Conservation (phyloP, 2,797 vertebrate species). For the Megalops cyprinoides region DNA sequence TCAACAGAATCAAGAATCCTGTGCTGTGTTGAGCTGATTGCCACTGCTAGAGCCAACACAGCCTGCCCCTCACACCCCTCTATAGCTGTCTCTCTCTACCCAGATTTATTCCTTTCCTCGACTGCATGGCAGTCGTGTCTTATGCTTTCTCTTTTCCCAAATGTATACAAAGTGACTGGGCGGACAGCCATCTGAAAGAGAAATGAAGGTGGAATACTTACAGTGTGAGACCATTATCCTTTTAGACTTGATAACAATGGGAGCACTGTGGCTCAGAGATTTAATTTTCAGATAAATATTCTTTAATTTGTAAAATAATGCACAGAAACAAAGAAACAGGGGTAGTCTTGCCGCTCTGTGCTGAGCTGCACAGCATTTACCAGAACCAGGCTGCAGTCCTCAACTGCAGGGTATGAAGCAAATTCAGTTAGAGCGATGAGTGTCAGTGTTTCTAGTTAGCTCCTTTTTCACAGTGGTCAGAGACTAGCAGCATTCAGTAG, state of each 20-base stretch:
- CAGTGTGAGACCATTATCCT: background rate
- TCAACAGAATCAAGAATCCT: background rate
- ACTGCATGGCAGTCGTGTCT: background rate
- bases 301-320: background rate
- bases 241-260: background rate
- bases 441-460: too few relatives aligned
- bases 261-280: background rate
- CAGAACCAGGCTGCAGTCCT: too few relatives aligned
- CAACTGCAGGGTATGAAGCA: too few relatives aligned
- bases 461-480: too few relatives aligned
- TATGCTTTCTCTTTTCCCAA: background rate
- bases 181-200: background rate
- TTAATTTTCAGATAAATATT: slow-evolving; percentile 15
- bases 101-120: background rate
- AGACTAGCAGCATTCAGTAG: background rate
- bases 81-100: too few relatives aligned
- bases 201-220: background rate
- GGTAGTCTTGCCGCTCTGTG: background rate
- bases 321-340: background rate
- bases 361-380: background rate
- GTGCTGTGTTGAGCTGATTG: background rate
- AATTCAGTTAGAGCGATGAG: too few relatives aligned
- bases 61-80: background rate
- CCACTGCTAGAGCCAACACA: background rate
- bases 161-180: background rate